Evolutionary conservation across 2,113 vertebrate genomes (phyloP).

Genomic region (Lampris megalopsis): DNA sequence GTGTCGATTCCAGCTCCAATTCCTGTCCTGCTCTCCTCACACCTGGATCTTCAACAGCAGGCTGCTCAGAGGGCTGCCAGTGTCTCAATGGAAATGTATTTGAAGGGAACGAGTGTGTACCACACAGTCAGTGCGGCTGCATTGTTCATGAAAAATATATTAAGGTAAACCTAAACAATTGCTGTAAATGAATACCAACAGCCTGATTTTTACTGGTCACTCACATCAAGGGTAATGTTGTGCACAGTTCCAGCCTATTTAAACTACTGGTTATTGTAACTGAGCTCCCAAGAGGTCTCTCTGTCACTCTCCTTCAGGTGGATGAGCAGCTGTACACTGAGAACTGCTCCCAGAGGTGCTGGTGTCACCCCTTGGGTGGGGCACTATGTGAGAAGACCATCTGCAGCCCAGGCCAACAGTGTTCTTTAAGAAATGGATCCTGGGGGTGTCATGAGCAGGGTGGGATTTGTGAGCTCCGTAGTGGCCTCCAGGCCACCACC

Average conservation of each 20-base stretch:
- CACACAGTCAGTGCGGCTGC: constrained; percentile 58
- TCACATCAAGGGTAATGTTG: too few species aligned
- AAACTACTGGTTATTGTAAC: not conserved
- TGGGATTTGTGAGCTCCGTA: constrained; percentile 46
- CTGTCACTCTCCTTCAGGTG: not conserved
- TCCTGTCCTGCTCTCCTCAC: constrained; percentile 54
- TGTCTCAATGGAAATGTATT: constrained; percentile 54
- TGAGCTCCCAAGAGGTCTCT: not conserved
- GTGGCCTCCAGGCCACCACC: constrained; percentile 28
- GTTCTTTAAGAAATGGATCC: constrained; percentile 35
- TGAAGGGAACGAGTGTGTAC: constrained; percentile 40
- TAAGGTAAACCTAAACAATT: constrained; percentile 19
- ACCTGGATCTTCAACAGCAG: not conserved
- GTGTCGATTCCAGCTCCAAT: constrained; percentile 57
- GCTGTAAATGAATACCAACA: not conserved
- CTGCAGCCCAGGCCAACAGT: constrained; percentile 23
- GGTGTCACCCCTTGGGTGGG: constrained; percentile 35
- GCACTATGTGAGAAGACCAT: constrained; percentile 33
- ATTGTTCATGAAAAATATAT: constrained; percentile 45
- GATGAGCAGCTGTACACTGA: constrained; percentile 34
- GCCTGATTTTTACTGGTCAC: not conserved
- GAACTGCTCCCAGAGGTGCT: constrained; percentile 43
- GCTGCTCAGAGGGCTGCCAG: constrained; percentile 70
- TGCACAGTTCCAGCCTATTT: too few species aligned
- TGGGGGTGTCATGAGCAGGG: constrained; percentile 25